Conservation (phyloP, 2,113 vertebrate species). For the Mirounga angustirostris region DNA sequence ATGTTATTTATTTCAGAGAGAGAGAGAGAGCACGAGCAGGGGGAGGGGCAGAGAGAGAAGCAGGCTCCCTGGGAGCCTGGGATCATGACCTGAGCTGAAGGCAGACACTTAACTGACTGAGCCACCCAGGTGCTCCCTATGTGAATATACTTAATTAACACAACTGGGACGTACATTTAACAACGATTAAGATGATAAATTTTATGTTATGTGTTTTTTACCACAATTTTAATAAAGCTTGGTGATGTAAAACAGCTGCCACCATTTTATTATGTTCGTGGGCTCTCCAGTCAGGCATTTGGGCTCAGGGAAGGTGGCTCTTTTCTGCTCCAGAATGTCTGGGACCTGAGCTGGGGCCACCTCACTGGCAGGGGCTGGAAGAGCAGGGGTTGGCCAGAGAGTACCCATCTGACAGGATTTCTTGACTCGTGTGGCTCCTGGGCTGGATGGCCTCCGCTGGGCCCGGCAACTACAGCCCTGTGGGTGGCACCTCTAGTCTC, state of each 20-base stretch:
- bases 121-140: no score
- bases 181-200: neutral
- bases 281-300: neutral
- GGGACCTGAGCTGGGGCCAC: neutral
- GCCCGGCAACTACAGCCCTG: fast-evolving
- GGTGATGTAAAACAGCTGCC: neutral
- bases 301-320: neutral
- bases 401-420: neutral
- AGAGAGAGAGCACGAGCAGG: no score
- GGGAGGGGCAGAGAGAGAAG: no score
- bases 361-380: neutral
- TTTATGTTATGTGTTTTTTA: neutral
- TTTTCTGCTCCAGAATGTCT: neutral
- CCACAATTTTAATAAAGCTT: neutral
- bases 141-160: neutral
- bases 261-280: neutral
- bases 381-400: neutral
- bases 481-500: neutral
- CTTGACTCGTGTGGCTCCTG: neutral
- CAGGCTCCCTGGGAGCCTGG: no score
- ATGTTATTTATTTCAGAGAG: neutral
- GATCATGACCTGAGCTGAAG: no score
- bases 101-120: no score
- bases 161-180: no score
- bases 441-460: neutral